phyloP scores from a whole-genome alignment of 2,113 vertebrate genomes.

The Hydrochoerus hydrochaeris region DNA sequence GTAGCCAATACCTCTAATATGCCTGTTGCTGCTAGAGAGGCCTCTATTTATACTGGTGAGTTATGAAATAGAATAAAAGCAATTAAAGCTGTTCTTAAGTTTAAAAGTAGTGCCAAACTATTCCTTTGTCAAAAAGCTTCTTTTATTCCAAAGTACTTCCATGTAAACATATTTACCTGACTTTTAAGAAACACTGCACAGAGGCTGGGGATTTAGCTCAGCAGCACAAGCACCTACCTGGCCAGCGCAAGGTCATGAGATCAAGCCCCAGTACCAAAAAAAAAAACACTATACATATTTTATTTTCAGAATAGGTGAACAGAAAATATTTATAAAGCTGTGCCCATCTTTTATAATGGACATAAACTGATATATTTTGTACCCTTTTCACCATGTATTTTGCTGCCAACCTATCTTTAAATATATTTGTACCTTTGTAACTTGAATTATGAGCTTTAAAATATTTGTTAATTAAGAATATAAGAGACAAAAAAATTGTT shows the following conservation, averaged over 20 bases:
- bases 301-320: neutral
- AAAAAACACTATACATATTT: neutral
- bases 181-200: neutral
- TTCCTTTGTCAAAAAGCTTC: neutral
- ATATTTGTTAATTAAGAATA: neutral
- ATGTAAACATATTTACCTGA: neutral
- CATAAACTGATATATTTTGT: neutral
- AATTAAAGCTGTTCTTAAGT: neutral
- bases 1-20: constrained; percentile 99
- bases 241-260: no score
- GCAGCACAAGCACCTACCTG: no score
- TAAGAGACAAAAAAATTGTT: constrained; percentile 6
- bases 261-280: no score
- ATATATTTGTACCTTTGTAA: neutral
- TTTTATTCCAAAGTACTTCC: constrained; percentile 30
- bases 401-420: neutral
- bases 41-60: constrained; percentile 98
- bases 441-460: constrained; percentile 16
- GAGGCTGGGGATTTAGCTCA: no score
- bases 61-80: constrained; percentile 18
- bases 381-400: neutral
- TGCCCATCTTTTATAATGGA: neutral
- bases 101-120: neutral
- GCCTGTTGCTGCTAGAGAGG: constrained; percentile 98
- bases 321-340: neutral